Evolutionary conservation across 1,140 invertebrate genomes (phyloP).

Genomic region (Drosophila lowei): DNA sequence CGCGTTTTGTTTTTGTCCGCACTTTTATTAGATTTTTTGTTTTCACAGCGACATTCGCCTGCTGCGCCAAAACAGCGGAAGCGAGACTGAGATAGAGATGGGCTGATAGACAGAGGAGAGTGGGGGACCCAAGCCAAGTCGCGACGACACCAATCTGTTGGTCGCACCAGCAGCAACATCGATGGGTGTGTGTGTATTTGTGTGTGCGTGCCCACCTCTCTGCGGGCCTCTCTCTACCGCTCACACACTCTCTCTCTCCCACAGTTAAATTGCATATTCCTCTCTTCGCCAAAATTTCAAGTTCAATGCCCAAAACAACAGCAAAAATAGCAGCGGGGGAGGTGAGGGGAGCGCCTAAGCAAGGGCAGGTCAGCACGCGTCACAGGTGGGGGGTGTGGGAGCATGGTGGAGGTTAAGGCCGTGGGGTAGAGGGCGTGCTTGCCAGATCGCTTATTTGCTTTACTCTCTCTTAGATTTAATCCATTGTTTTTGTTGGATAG

Average conservation of each 20-base stretch:
- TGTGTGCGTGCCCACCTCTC: constrained; percentile 2
- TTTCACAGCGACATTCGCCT: constrained; percentile 77
- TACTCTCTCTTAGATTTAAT: too few relatives aligned
- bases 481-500: background rate
- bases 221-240: background rate
- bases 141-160: too few relatives aligned
- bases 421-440: too few relatives aligned
- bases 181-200: constrained; percentile 16
- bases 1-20: constrained; percentile 74
- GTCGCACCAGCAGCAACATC: constrained; percentile 7
- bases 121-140: background rate
- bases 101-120: too few relatives aligned
- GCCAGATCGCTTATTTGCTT: background rate
- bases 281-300: constrained; percentile 66
- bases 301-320: constrained; percentile 62
- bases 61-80: constrained; percentile 31
- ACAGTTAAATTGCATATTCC: constrained; percentile 63
- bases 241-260: constrained; percentile 15
- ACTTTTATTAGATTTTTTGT: constrained; percentile 80
- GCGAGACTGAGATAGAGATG: background rate
- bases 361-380: constrained; percentile 44
- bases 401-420: background rate
- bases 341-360: constrained; percentile 10
- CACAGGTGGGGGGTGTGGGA: background rate
- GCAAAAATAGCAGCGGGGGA: constrained; percentile 8